Conservation (phyloP, 2,797 vertebrate genomes). For the Okamejei kenojei region DNA sequence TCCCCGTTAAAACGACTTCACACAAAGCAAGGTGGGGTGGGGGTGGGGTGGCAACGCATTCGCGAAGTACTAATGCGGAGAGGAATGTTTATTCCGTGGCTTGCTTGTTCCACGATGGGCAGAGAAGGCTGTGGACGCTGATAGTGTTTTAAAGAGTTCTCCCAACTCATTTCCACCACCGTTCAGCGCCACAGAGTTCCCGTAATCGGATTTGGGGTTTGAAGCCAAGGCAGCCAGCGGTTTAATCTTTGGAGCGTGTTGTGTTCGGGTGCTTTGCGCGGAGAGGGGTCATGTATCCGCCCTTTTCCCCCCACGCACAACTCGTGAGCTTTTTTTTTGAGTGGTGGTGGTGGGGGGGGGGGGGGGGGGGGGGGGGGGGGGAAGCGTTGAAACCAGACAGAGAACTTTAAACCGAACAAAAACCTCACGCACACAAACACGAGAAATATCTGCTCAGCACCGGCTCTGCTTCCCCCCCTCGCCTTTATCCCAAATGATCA, state of each 20-base stretch:
- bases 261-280: not conserved
- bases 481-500: not conserved
- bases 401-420: not conserved
- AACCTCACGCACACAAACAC: not conserved
- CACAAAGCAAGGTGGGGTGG: not conserved
- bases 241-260: not conserved
- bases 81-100: not conserved
- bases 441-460: not conserved
- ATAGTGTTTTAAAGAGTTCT: not conserved
- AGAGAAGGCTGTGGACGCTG: not conserved
- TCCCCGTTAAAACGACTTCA: not conserved
- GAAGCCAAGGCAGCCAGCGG: not conserved
- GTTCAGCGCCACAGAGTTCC: not conserved
- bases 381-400: not conserved
- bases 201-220: not conserved
- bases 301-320: constrained; percentile 1
- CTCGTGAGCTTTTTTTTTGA: not conserved
- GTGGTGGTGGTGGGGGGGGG: too few relatives aligned
- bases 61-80: not conserved
- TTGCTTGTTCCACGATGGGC: not conserved
- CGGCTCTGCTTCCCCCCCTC: not conserved
- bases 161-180: not conserved
- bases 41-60: not conserved
- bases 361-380: too few relatives aligned
- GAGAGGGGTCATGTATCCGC: constrained; percentile 22